These are phyloP conservation scores for Tautogolabrus adspersus DNA, from an alignment of 2,113 vertebrate species.

Conservation along the genomic window DNA sequence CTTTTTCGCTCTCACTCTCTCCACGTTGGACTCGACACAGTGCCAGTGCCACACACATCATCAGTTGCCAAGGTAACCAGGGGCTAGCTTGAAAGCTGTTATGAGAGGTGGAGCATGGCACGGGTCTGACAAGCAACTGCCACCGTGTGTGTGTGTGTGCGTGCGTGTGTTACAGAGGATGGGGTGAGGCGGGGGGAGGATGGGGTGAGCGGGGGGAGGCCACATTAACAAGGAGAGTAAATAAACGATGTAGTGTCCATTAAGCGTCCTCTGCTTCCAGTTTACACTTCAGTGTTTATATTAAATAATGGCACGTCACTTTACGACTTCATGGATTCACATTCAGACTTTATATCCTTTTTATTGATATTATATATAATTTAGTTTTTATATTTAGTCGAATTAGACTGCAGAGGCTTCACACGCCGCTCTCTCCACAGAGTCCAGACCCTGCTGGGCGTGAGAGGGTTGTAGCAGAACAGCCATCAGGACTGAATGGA, in stretches of 20 bases:
- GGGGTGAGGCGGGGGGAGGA: slow-evolving; percentile 25
- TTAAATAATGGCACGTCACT: slow-evolving; percentile 51
- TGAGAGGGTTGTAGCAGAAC: too few relatives aligned
- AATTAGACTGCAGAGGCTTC: too few relatives aligned
- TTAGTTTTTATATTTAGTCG: too few relatives aligned
- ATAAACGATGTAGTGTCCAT: slow-evolving; percentile 63
- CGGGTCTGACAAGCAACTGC: slow-evolving; percentile 77
- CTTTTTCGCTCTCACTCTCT: slow-evolving; percentile 43
- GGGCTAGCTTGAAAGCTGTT: slow-evolving; percentile 80
- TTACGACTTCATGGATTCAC: slow-evolving; percentile 16
- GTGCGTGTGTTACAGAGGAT: slow-evolving; percentile 73
- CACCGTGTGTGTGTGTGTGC: too few relatives aligned
- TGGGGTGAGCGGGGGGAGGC: neutral
- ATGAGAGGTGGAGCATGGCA: slow-evolving; percentile 80
- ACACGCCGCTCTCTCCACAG: too few relatives aligned
- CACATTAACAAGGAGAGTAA: slow-evolving; percentile 64
- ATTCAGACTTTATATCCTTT: neutral
- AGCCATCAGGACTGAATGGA: too few relatives aligned
- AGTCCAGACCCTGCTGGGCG: too few relatives aligned
- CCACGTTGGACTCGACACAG: slow-evolving; percentile 65
- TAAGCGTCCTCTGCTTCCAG: slow-evolving; percentile 25
- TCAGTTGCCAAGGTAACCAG: slow-evolving; percentile 85
- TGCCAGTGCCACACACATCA: slow-evolving; percentile 64
- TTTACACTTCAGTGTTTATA: slow-evolving; percentile 45
- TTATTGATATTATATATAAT: too few relatives aligned